phyloP scores from a whole-genome alignment of 2,113 vertebrate genomes.

The Callaeas wilsoni region DNA sequence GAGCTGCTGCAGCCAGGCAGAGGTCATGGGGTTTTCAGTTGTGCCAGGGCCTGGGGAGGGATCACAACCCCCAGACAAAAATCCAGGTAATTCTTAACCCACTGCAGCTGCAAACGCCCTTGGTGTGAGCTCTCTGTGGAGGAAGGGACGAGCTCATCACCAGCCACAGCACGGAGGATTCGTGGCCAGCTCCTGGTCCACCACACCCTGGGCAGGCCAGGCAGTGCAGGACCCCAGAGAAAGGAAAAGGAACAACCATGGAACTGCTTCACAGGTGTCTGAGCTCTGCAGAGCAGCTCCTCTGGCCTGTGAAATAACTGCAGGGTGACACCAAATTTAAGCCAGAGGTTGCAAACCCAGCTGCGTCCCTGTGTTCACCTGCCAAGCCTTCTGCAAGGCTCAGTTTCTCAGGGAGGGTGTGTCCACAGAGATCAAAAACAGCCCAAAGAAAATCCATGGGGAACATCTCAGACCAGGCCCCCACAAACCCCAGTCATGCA shows the following conservation, averaged over 20 bases:
- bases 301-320: neutral
- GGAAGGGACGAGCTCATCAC: neutral
- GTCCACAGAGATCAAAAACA: neutral
- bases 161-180: neutral
- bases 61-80: neutral
- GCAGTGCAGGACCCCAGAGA: neutral
- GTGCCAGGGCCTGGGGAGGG: neutral
- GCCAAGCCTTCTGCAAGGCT: neutral
- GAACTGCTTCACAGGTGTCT: neutral
- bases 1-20: neutral
- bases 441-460: neutral
- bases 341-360: neutral
- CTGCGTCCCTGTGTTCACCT: neutral
- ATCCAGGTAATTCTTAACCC: neutral
- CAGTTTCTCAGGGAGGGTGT: neutral
- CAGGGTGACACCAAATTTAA: neutral
- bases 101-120: neutral
- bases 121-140: neutral
- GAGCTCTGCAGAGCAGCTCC: neutral
- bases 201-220: neutral
- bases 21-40: accelerated
- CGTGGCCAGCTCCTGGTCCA: neutral
- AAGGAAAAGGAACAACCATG: neutral
- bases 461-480: neutral
- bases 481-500: neutral